These are phyloP conservation scores for Spongia lamella DNA, from an alignment of 37 sponge, comb jelly and placozoan genomes.

Conservation along the genomic window DNA sequence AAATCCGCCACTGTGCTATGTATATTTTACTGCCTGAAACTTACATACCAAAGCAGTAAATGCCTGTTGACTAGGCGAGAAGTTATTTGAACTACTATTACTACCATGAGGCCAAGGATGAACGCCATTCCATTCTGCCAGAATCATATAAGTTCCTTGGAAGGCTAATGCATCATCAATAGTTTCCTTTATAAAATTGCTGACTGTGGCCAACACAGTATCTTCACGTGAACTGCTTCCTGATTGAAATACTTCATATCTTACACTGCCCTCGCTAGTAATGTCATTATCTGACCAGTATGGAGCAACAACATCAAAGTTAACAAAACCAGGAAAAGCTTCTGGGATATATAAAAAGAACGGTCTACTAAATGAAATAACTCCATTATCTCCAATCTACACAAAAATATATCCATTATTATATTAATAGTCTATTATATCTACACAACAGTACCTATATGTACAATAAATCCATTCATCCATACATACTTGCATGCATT, in stretches of 20 bases:
- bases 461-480: too few species aligned
- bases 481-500: too few species aligned
- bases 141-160: slow-evolving; percentile 41
- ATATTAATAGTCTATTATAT: too few species aligned
- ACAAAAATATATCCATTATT: too few species aligned
- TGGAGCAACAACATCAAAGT: slow-evolving; percentile 52
- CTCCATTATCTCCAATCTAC: slow-evolving; percentile 57
- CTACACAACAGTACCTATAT: too few species aligned
- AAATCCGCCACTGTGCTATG: too few species aligned
- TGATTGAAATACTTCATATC: slow-evolving; percentile 38
- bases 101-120: too few species aligned
- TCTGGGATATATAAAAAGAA: background rate
- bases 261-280: slow-evolving; percentile 24
- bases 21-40: too few species aligned
- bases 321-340: slow-evolving; percentile 15
- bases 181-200: slow-evolving; percentile 5
- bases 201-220: slow-evolving; percentile 3
- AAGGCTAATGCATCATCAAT: slow-evolving; percentile 3
- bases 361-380: slow-evolving; percentile 33
- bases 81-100: too few species aligned
- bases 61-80: too few species aligned
- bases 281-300: slow-evolving; percentile 74
- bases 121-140: slow-evolving; percentile 43
- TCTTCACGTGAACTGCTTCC: background rate
- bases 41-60: too few species aligned